phyloP scores from a whole-genome alignment of 2,797 vertebrate species.

The Tangara arthus region DNA sequence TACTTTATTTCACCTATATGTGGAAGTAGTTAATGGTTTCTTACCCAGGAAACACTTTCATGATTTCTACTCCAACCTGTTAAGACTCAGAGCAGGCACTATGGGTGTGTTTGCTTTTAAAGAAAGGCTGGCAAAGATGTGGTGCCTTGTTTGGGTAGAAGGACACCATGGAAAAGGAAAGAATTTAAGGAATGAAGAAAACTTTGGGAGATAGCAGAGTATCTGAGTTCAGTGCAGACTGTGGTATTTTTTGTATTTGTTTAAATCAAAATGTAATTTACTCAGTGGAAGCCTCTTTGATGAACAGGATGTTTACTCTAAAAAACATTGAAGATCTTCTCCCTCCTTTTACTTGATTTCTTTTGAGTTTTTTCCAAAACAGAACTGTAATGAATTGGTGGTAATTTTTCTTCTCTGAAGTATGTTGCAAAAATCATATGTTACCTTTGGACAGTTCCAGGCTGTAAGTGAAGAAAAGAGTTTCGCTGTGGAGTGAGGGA shows the following conservation, averaged over 20 bases:
- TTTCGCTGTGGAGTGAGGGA: background rate
- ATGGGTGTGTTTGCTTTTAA: background rate
- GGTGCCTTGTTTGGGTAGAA: background rate
- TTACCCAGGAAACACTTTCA: background rate
- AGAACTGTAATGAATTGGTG: background rate
- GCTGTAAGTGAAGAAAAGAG: background rate
- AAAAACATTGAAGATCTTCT: background rate
- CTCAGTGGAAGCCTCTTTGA: background rate
- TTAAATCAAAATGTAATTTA: background rate
- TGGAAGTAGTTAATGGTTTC: background rate
- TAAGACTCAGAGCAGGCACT: background rate
- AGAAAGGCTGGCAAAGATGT: background rate
- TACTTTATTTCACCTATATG: background rate
- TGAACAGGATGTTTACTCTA: background rate
- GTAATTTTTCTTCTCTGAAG: background rate
- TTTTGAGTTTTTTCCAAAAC: background rate
- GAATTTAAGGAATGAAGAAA: constrained; percentile 35
- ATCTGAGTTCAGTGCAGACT: background rate
- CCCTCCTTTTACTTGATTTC: background rate
- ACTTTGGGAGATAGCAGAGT: background rate
- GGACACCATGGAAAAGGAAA: background rate
- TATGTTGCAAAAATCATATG: background rate
- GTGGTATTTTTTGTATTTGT: background rate
- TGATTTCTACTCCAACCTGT: background rate
- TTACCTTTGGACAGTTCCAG: background rate